Percentiles rank a stretch among this genome's conserved stretches.
Evolutionary conservation across 2,797 vertebrate genomes (phyloP).

Genomic region (Fringilla coelebs): DNA sequence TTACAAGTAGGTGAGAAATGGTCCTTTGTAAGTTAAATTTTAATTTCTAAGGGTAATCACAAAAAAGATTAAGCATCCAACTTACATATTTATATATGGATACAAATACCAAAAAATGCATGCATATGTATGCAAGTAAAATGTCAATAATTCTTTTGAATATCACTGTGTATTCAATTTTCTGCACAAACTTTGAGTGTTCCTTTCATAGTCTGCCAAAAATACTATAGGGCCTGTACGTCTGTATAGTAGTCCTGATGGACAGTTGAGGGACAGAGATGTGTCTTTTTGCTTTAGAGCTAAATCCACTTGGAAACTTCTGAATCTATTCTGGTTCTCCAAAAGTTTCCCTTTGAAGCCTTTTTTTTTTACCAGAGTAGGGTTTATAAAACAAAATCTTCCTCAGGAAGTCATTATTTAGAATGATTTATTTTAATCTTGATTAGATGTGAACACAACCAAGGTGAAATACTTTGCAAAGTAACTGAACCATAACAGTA

Average conservation of each 20-base stretch:
- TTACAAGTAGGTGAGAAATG: not conserved
- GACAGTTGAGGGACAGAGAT: not conserved
- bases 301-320: not conserved
- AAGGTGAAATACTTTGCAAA: not conserved
- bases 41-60: not conserved
- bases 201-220: not conserved
- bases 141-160: not conserved
- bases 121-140: not conserved
- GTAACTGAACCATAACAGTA: not conserved
- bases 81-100: not conserved
- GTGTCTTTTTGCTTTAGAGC: not conserved
- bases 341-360: not conserved
- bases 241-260: not conserved
- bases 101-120: not conserved
- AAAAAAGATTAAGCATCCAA: not conserved
- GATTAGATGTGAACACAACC: not conserved
- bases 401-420: not conserved
- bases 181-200: not conserved
- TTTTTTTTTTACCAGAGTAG: not conserved
- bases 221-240: not conserved
- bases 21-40: not conserved
- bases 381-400: not conserved
- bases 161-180: not conserved
- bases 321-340: not conserved
- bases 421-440: not conserved